Evolutionary conservation across 2,113 vertebrate genomes (phyloP), one percentile per base, ranked within the genome.

Genomic region (Clarias macrocephalus): DNA sequence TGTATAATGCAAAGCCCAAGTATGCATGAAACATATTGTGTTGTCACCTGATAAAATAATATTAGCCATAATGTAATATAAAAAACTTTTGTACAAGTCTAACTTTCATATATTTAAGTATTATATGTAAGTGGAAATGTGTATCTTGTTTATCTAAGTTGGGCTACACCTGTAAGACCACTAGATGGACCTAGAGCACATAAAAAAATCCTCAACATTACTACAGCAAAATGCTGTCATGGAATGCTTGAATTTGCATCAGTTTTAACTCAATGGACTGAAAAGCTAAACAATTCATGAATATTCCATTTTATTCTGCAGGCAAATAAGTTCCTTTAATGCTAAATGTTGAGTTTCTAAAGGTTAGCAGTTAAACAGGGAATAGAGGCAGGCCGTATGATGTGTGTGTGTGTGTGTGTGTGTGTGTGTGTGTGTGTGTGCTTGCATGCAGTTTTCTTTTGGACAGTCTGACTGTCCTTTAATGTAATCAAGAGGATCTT

Each of bases 401-500:
- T 84, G 6, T 79, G 21, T 52, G 23, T 54, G 42, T 76, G 37
- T n/a, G 72, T 62, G 18, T 62, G 18, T 73, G 16, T 73, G 70
- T 70, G 13, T 8, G 28, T 18, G 66, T 12, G 33, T 21, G 70
- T 48, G 72, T 48, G 18, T 37, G 77, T 60, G 77, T 80, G 82
- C 73, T 30, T 85, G 68, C 83, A 80, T 83, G 76, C 87, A 82
- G 83, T 88, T 72, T 63, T 89, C 81, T 81, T 59, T 83, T 59
- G 83, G 68, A 70, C 60, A 84, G 60, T 75, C 56, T 66, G 65
- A 84, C 89, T 86, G 87, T 90, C 90, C 88, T 89, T 88, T 73
- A 66, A 81, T 77, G 72, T 88, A 90, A 88, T 90, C 88, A 89
- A 88, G 82, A 77, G 62, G 28, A 89, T 91, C 90, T 89, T 87